Evolutionary conservation across 1,140 invertebrate genomes (phyloP).

Genomic region (Conus betulinus): DNA sequence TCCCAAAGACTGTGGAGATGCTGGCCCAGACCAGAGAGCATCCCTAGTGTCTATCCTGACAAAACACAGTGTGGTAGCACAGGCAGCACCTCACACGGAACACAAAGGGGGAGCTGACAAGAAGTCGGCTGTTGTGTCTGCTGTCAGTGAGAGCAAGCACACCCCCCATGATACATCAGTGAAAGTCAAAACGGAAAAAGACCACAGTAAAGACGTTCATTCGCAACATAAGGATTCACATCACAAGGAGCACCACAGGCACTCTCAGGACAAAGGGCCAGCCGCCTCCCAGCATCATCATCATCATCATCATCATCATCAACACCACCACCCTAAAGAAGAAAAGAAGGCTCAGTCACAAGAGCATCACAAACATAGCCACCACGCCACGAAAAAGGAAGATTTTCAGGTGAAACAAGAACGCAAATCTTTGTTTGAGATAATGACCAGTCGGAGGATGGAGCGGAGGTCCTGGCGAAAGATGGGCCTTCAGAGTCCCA

Average conservation of each 20-base stretch:
- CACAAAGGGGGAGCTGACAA: too few species aligned
- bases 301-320: background rate
- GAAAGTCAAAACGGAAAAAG: background rate
- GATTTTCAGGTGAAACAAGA: background rate
- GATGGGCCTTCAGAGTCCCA: background rate
- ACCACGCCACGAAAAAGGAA: background rate
- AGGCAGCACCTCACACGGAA: too few species aligned
- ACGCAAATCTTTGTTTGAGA: background rate
- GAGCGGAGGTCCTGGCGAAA: background rate
- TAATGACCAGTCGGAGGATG: background rate
- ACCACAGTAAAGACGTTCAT: background rate
- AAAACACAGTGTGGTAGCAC: too few species aligned
- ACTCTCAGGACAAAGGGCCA: background rate
- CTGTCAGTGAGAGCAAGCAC: background rate
- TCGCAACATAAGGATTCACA: background rate
- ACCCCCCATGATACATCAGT: background rate
- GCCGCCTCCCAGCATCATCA: background rate
- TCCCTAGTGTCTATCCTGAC: background rate
- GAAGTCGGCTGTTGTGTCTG: too few species aligned
- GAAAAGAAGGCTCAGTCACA: background rate
- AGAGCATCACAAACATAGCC: background rate
- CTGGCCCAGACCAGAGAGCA: background rate
- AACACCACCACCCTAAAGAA: background rate
- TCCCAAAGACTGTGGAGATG: background rate
- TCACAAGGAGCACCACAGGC: background rate